Base-by-base conservation (phyloP, 2,888 invertebrate genomes). In the Nomada fucata region DNA sequence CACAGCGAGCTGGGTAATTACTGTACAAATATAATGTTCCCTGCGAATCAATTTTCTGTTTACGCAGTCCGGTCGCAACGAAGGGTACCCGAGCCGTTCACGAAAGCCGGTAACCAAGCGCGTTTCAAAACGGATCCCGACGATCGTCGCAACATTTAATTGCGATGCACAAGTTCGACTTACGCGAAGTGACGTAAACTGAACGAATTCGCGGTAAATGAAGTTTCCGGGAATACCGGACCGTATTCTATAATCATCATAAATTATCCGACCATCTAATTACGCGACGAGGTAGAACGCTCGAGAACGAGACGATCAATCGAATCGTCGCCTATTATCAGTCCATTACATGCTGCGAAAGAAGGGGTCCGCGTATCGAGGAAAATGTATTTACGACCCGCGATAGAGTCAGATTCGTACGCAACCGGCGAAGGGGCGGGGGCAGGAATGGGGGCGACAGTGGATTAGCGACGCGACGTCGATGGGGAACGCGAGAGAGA, bases 401-500 rank as follows among this genome's bases (percentile, higher is more conserved):
- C 52, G 68, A 76, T 73, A 72, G 73, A 47, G 42, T 36, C 7
- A 44, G 59, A 67, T 63, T 59, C 52, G 23, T 50, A 53, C 20
- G n/a, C 15, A 50, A 10, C 1, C 10, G n/a, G 36, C 15, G 50
- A 29, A 44, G 18, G 65, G 13, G 4, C 10, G 20, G 9, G 20
- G 4, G 26, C n/a, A 29, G 20, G 26, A 10, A 15, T 2, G 23
- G 26, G n/a, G 9, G 11, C 26, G 2, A 9, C 36, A 63, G 70
- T 71, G 73, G 64, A 80, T 80, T 75, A 76, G 65, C 61, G 23
- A 23, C 11, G 5, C 57, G 42, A 64, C 68, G 79, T 72, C 79
- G 67, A 83, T 81, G 87, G 59, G 63, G 80, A 86, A 76, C 60
- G 77, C 65, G 78, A 71, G 44, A 23, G 73, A 78, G 67, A 73